Percentiles rank a stretch among this genome's conserved stretches.
These are phyloP conservation scores for Pollenia angustigena DNA, from an alignment of 2,888 invertebrate genomes.

Conservation along the genomic window DNA sequence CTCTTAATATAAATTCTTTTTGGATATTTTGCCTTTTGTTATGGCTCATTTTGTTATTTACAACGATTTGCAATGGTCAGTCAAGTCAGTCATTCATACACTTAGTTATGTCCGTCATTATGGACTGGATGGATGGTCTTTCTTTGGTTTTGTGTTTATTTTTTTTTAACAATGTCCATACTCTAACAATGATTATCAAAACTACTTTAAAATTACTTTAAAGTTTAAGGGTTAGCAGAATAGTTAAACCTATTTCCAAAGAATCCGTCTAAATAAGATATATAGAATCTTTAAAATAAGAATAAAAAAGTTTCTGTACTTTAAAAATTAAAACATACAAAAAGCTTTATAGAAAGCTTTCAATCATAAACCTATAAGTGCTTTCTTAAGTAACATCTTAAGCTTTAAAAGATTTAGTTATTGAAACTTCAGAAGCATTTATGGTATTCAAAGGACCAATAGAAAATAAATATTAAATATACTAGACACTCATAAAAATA, in stretches of 20 bases:
- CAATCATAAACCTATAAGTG: too few relatives aligned
- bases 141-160: slow-evolving; percentile 4
- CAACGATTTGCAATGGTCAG: slow-evolving; percentile 70
- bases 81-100: slow-evolving; percentile 53
- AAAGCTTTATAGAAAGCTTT: too few relatives aligned
- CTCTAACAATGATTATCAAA: slow-evolving; percentile 57
- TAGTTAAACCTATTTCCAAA: background rate
- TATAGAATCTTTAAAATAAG: too few relatives aligned
- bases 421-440: too few relatives aligned
- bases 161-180: slow-evolving; percentile 38
- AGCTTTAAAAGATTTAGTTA: too few relatives aligned
- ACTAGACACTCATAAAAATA: too few relatives aligned
- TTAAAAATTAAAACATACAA: too few relatives aligned
- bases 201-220: slow-evolving; percentile 57
- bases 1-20: slow-evolving; percentile 58
- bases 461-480: too few relatives aligned
- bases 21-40: slow-evolving; percentile 66
- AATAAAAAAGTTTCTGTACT: too few relatives aligned
- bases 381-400: too few relatives aligned
- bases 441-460: too few relatives aligned
- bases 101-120: slow-evolving; percentile 42
- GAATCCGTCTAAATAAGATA: background rate
- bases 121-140: slow-evolving; percentile 5
- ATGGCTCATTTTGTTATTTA: slow-evolving; percentile 72
- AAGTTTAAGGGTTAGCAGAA: slow-evolving; percentile 27